Evolutionary conservation across 2,113 vertebrate genomes (phyloP), one percentile per base, ranked within the genome.

Genomic region (Pachycephala philippinensis): DNA sequence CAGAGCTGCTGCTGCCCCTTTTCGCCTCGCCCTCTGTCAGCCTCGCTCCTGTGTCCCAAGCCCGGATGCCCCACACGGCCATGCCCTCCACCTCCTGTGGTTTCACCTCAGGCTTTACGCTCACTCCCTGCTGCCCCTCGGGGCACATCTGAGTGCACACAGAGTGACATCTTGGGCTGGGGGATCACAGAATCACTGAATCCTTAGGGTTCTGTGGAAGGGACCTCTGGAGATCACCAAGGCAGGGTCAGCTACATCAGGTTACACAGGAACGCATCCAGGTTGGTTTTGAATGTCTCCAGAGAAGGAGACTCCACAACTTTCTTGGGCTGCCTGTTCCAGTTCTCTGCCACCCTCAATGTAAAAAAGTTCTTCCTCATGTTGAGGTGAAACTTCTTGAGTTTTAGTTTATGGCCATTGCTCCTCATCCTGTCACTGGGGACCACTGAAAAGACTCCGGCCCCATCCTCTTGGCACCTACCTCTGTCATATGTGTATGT

Each of bases 81-180:
- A 3, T 7, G 35, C 7, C 70, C 27, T 30, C 26, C n/a, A 3
- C 8, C 44, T 45, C 40, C 18, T 2, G 10, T 0, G 0, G 26
- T 5, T 17, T 42, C 28, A 26, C 44, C 44, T 15, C 74, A 33
- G 54, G 54, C 52, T 40, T 65, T 10, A 6, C 2, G 0, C 11
- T 60, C 16, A 15, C 0, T 24, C 7, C 9, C 9, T 13, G 4
- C 20, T 6, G 11, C 37, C 31, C 31, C 70, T 53, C 10, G 0
- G 52, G 24, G 11, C 66, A 8, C 61, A 3, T 52, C 33, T 3
- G 21, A 33, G 45, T 26, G 11, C 39, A 26, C 63, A 4, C 35
- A 21, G 24, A 31, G 8, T 0, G 10, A 21, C 2, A 1, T 8
- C 23, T 44, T 4, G 44, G 6, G 13, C 10, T 14, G 18, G 8